These are phyloP conservation scores for Erpornis zantholeuca DNA, from an alignment of 2,113 vertebrate genomes.

Conservation along the genomic window DNA sequence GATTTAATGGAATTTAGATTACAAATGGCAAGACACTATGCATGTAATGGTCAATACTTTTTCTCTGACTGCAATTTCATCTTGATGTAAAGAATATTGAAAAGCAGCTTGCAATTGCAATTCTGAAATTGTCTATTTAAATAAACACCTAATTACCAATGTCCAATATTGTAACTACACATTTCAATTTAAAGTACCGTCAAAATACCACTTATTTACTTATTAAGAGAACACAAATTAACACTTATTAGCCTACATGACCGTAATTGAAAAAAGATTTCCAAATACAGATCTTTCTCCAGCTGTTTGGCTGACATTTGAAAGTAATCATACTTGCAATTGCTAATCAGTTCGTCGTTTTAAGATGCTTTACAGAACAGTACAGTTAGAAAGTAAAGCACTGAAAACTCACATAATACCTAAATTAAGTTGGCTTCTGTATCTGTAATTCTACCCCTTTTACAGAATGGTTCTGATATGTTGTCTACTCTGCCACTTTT, in stretches of 20 bases:
- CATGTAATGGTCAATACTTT: neutral
- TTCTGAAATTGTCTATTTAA: neutral
- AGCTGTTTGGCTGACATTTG: neutral
- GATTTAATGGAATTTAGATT: neutral
- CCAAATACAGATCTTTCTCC: neutral
- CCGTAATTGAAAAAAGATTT: neutral
- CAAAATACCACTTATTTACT: neutral
- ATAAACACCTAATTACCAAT: neutral
- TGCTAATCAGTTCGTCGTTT: neutral
- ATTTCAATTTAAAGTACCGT: neutral
- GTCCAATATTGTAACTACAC: neutral
- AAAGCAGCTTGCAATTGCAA: neutral
- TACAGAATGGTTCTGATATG: accelerated
- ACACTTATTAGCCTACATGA: neutral
- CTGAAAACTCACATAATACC: neutral
- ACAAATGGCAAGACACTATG: neutral
- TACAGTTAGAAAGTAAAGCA: neutral
- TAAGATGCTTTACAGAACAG: neutral
- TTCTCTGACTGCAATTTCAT: neutral
- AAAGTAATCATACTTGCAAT: neutral
- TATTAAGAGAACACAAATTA: neutral
- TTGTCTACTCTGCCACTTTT: neutral
- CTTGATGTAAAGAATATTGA: neutral
- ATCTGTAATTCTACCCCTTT: neutral
- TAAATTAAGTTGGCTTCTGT: neutral